These are phyloP conservation scores for Formica exsecta DNA, from an alignment of 1,140 invertebrate genomes.

Conservation along the genomic window DNA sequence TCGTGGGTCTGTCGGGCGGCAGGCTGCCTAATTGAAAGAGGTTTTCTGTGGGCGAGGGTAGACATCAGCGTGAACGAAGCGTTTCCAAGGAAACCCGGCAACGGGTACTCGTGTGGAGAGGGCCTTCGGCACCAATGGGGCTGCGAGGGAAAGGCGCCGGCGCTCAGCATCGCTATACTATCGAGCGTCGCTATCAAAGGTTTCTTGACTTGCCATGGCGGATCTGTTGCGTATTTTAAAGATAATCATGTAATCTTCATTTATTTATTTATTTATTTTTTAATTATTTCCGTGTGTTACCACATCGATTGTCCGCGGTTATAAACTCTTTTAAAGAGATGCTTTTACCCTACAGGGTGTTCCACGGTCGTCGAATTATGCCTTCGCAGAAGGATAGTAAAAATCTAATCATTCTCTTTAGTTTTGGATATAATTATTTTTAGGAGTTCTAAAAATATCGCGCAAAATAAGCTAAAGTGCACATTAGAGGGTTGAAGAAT, in stretches of 20 bases:
- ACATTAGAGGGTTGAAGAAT: background rate
- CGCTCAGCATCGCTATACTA: constrained; percentile 81
- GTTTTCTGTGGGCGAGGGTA: constrained; percentile 78
- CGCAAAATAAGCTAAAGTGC: background rate
- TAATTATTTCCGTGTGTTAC: background rate
- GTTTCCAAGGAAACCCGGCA: constrained; percentile 85
- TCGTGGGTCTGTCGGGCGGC: constrained; percentile 62
- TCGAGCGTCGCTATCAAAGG: constrained; percentile 84
- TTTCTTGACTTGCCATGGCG: constrained; percentile 83
- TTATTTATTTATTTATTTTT: background rate
- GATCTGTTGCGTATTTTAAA: constrained; percentile 66
- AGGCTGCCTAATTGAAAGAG: constrained; percentile 82
- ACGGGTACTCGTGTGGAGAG: constrained; percentile 76
- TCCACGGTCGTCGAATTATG: background rate
- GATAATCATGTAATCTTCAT: constrained; percentile 31
- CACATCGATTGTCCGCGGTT: background rate
- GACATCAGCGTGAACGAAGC: constrained; percentile 81
- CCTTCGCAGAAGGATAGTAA: background rate
- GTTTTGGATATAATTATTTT: background rate
- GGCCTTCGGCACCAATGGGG: constrained; percentile 77
- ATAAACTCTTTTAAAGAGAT: background rate
- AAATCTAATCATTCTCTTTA: background rate
- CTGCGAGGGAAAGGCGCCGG: constrained; percentile 80
- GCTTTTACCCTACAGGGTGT: background rate
- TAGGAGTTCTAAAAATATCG: background rate